Evolutionary conservation across 2,113 vertebrate species (phyloP).

Genomic region (Romanogobio albipinnatus): DNA sequence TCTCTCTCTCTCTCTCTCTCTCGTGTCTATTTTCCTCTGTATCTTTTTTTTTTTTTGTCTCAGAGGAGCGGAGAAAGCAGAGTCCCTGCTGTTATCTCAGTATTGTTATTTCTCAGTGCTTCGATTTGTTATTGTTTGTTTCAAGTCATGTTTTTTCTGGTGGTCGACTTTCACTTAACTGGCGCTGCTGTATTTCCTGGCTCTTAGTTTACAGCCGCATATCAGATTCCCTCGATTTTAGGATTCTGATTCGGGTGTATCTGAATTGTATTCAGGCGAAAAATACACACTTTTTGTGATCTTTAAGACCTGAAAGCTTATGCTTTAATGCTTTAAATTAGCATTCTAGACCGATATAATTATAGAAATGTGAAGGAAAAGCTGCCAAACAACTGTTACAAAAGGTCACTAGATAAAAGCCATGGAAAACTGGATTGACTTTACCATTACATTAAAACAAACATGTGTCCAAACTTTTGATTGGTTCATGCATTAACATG

Average conservation of each 20-base stretch:
- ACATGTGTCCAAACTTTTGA: not conserved
- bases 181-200: conserved; percentile 47
- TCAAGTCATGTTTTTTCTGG: conserved; percentile 21
- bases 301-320: not conserved
- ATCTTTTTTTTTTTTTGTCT: not conserved
- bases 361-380: not conserved
- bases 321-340: not conserved
- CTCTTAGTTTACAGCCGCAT: conserved; percentile 18
- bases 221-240: not conserved
- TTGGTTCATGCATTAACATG: no score
- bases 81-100: conserved; percentile 30
- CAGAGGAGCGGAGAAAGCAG: not conserved
- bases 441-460: not conserved
- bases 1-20: not conserved
- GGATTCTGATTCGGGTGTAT: not conserved
- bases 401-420: not conserved
- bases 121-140: conserved; percentile 51
- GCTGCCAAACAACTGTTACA: not conserved
- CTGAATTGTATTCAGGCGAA: not conserved
- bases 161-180: conserved; percentile 56
- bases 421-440: not conserved
- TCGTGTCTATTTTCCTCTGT: not conserved
- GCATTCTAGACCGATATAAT: not conserved
- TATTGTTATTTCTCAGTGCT: conserved; percentile 21
- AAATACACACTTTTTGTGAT: not conserved